A percentile compares a stretch with the other conserved stretches of the same genome.
Evolutionary conservation across 2,113 vertebrate species (phyloP).

Genomic region (Nycticorax nycticorax): DNA sequence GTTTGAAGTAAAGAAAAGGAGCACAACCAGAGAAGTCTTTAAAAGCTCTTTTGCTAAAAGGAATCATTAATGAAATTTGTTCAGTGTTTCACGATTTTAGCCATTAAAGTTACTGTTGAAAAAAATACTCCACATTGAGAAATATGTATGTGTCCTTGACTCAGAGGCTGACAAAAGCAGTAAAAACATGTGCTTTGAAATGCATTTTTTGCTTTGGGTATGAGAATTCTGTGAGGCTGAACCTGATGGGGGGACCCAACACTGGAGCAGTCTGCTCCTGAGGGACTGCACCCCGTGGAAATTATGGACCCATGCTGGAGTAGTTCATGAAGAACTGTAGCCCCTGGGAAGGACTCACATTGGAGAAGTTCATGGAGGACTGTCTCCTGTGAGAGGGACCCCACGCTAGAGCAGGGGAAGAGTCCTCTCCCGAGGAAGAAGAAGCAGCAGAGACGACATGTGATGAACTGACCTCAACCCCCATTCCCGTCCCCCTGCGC

Average conservation of each 20-base stretch:
- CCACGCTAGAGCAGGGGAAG: too few relatives aligned
- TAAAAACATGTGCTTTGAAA: neutral
- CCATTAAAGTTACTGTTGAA: neutral
- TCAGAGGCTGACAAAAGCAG: neutral
- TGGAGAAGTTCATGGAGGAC: too few relatives aligned
- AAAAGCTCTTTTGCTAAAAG: neutral
- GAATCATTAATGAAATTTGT: neutral
- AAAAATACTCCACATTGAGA: neutral
- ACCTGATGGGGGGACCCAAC: neutral
- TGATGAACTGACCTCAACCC: too few relatives aligned
- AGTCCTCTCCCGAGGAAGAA: too few relatives aligned
- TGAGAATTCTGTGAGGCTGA: neutral
- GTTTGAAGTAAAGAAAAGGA: neutral
- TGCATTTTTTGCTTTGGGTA: neutral
- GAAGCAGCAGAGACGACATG: too few relatives aligned
- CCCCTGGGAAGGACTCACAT: too few relatives aligned
- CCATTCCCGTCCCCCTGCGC: too few relatives aligned
- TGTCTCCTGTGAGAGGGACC: too few relatives aligned
- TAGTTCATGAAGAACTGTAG: too few relatives aligned
- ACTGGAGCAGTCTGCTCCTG: too few relatives aligned
- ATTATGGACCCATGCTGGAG: too few relatives aligned
- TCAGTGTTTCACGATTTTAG: neutral
- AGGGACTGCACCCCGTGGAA: too few relatives aligned
- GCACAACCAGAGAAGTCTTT: neutral
- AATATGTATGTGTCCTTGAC: neutral